Conservation (phyloP, 2,113 vertebrate species). For the Lates calcarifer region DNA sequence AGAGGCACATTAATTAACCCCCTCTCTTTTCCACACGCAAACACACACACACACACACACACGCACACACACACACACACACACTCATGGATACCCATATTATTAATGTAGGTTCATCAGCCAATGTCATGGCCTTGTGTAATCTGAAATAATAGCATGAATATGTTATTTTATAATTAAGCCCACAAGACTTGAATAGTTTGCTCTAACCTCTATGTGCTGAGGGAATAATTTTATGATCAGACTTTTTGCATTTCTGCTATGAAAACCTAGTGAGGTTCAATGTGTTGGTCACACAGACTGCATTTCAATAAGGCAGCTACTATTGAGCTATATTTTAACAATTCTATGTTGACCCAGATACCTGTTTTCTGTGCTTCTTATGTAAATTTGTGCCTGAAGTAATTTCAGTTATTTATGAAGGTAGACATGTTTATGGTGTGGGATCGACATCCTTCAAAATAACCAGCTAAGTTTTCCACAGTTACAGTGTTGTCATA, state of each 20-base stretch:
- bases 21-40: constrained; percentile 16
- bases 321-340: neutral
- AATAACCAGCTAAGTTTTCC: neutral
- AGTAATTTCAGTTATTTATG: neutral
- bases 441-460: neutral
- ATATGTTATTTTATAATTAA: constrained; percentile 49
- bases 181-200: constrained; percentile 7
- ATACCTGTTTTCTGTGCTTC: neutral
- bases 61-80: too few species aligned
- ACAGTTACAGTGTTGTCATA: neutral
- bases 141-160: constrained; percentile 37
- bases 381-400: neutral
- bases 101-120: constrained; percentile 43
- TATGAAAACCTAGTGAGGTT: neutral
- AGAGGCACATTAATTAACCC: constrained; percentile 52
- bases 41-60: neutral
- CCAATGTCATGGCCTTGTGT: constrained; percentile 14
- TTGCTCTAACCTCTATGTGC: neutral
- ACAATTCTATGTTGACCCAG: neutral
- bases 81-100: neutral
- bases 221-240: constrained; percentile 21
- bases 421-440: neutral
- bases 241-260: neutral
- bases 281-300: neutral
- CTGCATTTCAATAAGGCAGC: constrained; percentile 11